Percentiles rank a stretch among this genome's conserved stretches.
Evolutionary conservation across 2,797 vertebrate genomes (phyloP).

Genomic region (Pangasius mekongensis): DNA sequence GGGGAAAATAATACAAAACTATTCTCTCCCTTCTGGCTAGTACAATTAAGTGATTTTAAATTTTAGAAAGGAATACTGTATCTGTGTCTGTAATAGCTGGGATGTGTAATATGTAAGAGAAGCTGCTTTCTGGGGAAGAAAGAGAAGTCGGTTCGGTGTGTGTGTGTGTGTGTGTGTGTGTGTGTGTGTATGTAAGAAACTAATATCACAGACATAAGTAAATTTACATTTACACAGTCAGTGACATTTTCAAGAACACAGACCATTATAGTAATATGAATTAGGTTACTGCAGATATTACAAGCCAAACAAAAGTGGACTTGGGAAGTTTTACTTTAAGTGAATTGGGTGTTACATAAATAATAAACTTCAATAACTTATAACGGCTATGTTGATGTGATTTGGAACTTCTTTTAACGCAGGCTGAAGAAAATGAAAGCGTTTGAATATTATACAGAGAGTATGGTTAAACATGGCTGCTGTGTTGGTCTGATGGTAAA

Average conservation of each 20-base stretch:
- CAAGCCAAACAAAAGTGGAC: background rate
- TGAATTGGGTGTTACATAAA: background rate
- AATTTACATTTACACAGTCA: background rate
- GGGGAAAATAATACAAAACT: background rate
- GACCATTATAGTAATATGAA: background rate
- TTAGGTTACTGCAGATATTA: background rate
- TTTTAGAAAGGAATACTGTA: background rate
- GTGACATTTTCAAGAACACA: background rate
- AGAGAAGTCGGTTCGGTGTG: background rate
- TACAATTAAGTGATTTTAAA: background rate
- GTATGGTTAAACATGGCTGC: background rate
- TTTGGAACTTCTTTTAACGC: background rate
- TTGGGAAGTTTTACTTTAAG: background rate
- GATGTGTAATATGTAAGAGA: background rate
- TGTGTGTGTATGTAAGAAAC: background rate
- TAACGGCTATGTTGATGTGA: background rate
- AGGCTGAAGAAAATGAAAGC: background rate
- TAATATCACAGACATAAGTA: conserved; percentile 8
- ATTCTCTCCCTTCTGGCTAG: background rate
- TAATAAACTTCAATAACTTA: background rate
- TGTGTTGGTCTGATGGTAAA: background rate
- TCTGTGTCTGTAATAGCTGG: background rate
- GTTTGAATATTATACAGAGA: background rate
- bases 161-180: background rate
- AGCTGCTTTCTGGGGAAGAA: background rate